Percentiles rank a stretch among this genome's conserved stretches.
Conservation (phyloP, 2,113 vertebrate genomes). For the Ciconia boyciana region DNA sequence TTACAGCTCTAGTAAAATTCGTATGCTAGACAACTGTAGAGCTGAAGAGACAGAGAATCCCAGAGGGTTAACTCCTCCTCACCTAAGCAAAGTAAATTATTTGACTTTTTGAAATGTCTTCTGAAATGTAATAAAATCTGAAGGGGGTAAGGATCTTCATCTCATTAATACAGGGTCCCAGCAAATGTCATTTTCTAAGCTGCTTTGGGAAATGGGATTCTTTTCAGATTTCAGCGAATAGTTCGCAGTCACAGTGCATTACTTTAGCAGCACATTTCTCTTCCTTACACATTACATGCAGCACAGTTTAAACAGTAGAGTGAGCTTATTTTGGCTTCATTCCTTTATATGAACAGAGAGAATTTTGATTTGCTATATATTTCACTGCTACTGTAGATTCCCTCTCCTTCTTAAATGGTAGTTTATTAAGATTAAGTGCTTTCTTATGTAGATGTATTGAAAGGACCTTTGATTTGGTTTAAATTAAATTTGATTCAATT, state of each 20-base stretch:
- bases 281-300: slow-evolving; percentile 60
- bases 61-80: slow-evolving; percentile 58
- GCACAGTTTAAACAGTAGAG: slow-evolving; percentile 47
- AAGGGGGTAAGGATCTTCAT: slow-evolving; percentile 62
- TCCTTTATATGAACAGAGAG: slow-evolving; percentile 58
- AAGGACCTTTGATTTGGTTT: slow-evolving; percentile 73
- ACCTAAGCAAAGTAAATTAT: slow-evolving; percentile 62
- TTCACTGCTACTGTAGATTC: slow-evolving; percentile 61
- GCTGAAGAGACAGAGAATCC: slow-evolving; percentile 50
- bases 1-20: slow-evolving; percentile 62
- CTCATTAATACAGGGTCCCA: slow-evolving; percentile 67
- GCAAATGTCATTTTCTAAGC: slow-evolving; percentile 69
- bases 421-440: slow-evolving; percentile 78
- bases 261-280: slow-evolving; percentile 50
- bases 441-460: slow-evolving; percentile 70
- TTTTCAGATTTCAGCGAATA: slow-evolving; percentile 58
- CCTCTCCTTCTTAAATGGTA: slow-evolving; percentile 68
- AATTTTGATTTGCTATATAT: slow-evolving; percentile 73
- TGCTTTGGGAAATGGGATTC: slow-evolving; percentile 58
- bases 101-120: slow-evolving; percentile 66
- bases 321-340: slow-evolving; percentile 68
- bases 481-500: slow-evolving; percentile 77
- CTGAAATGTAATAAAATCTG: slow-evolving; percentile 64
- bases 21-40: slow-evolving; percentile 49
- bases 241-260: slow-evolving; percentile 52